Base-by-base conservation (phyloP, 2,888 invertebrate species). In the Andrena flavipes region DNA sequence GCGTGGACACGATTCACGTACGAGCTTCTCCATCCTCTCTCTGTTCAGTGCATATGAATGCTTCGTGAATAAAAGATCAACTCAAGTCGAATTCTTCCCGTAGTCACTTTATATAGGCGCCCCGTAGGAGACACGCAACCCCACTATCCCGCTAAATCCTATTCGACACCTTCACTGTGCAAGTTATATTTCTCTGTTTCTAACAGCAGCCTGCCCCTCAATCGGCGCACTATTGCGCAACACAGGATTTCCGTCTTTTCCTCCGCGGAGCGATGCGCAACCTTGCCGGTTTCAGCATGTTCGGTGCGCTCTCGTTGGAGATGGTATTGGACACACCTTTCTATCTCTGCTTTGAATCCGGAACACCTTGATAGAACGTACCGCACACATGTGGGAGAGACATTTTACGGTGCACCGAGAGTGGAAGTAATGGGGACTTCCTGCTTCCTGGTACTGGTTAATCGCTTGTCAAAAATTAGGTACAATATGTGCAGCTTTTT, bases 41-140 rank as follows among this genome's bases (percentile, higher is more conserved):
- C 16, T 29, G 63, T 29, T 30, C 54, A 33, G 49, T 16, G 30
- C 59, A 74, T 75, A 60, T 63, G 49, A 64, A 29, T 73, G 16
- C 75, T 56, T 54, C 49, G 56, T 64, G 76, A 82, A 77, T 83
- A 77, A 70, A 60, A 75, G 51, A 68, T 82, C 59, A 73, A 89
- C 89, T 87, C 79, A 64, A 30, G 64, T 74, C 35, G 69, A 63
- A 84, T 82, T 73, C 65, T 48, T 75, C 48, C 67, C 42, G 49
- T 78, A 78, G 71, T 78, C 82, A 71, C 69, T 76, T 90, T 90
- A 87, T 90, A 90, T 90, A 90, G 76, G 42, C 49, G 75, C 71
- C 71, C 49, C 60, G 60, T 29, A 56, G 64, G 73, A 48, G 68
- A 73, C 64, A 83, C 35, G 23, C 16, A 70, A 73, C 86, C 90